Conservation (phyloP, 2,797 vertebrate genomes). For the Hoplostethus mediterraneus region DNA sequence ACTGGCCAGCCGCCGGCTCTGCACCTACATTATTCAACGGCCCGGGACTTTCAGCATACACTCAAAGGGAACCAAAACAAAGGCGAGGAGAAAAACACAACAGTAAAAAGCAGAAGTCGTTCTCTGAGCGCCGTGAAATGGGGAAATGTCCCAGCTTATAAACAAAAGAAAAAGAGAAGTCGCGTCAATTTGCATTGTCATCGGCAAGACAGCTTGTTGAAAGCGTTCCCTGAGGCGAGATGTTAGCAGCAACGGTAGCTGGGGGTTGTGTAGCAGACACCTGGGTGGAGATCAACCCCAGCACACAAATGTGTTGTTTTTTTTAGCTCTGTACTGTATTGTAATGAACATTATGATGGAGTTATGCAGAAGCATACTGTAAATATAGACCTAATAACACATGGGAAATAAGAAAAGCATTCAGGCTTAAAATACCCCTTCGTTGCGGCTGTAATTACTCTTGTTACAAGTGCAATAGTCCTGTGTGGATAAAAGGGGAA, state of each 20-base stretch:
- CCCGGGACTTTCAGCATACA: constrained; percentile 27
- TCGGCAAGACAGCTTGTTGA: constrained; percentile 52
- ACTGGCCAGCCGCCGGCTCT: constrained; percentile 29
- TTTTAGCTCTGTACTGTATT: constrained; percentile 4
- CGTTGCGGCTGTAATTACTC: constrained; percentile 20
- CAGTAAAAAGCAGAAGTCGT: constrained; percentile 75
- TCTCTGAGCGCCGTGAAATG: constrained; percentile 39
- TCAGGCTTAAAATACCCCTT: constrained; percentile 3
- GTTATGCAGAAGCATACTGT: neutral
- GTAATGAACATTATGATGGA: neutral
- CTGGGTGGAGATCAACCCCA: constrained; percentile 50
- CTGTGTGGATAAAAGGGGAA: constrained; percentile 16
- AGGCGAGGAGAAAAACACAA: constrained; percentile 47
- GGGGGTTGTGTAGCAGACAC: constrained; percentile 40
- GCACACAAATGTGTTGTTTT: constrained; percentile 3
- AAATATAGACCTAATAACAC: constrained; percentile 4
- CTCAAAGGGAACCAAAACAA: constrained; percentile 56
- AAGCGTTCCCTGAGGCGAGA: constrained; percentile 50
- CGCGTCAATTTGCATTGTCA: constrained; percentile 66
- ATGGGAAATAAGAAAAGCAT: constrained; percentile 2
- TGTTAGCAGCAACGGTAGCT: constrained; percentile 42
- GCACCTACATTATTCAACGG: constrained; percentile 55
- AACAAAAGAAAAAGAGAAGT: constrained; percentile 79
- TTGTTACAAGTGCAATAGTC: constrained; percentile 3
- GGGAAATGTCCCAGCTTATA: constrained; percentile 65